A percentile compares a stretch with the other conserved stretches of the same genome.
Conservation (phyloP, 2,888 invertebrate genomes). For the Kuschelorhynchus macadamiae region DNA sequence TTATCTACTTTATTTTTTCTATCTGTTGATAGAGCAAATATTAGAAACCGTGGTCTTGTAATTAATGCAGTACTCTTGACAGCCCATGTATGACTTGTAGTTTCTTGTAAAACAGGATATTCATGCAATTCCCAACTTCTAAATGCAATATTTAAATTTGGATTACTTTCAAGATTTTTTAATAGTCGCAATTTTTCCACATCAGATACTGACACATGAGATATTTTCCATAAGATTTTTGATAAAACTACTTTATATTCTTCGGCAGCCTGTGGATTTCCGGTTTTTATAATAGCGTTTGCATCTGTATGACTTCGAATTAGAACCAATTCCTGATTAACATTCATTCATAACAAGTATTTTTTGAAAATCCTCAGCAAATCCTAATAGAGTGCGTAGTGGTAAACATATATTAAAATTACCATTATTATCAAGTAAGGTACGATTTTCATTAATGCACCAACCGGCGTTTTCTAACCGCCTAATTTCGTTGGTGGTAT, state of each 20-base stretch:
- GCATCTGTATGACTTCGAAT: too few species aligned
- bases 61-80: conserved; percentile 14
- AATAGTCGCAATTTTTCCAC: conserved; percentile 31
- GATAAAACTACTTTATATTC: conserved; percentile 34
- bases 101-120: conserved; percentile 36
- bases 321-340: too few species aligned
- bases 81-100: conserved; percentile 41
- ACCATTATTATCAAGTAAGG: too few species aligned
- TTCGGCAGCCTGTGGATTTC: too few species aligned
- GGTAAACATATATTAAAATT: too few species aligned
- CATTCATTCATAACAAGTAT: too few species aligned
- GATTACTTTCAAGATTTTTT: conserved; percentile 30
- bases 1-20: neutral
- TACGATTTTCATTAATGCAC: too few species aligned
- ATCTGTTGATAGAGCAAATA: neutral
- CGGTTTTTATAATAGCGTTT: too few species aligned
- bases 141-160: conserved; percentile 35
- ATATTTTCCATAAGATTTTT: conserved; percentile 45
- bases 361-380: too few species aligned
- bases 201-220: conserved; percentile 37
- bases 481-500: conserved; percentile 13
- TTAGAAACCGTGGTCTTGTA: neutral
- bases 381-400: too few species aligned
- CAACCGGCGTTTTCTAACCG: conserved; percentile 32
- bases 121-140: conserved; percentile 44